Base-by-base conservation (phyloP, 1,140 invertebrate species). In the Gryon sp. region DNA sequence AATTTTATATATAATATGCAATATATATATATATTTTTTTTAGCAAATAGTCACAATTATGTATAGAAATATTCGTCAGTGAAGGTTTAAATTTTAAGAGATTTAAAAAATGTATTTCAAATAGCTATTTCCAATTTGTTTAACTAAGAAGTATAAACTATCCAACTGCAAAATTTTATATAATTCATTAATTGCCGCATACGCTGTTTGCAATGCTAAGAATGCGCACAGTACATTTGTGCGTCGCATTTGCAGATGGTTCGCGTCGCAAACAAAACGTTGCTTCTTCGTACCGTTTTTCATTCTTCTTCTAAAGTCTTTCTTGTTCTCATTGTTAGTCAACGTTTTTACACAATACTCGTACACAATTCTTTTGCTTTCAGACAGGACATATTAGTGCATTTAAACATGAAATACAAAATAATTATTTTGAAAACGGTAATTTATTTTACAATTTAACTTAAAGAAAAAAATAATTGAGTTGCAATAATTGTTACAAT, bases 181-280 rank as follows among this genome's bases (percentile, higher is more conserved):
- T 11, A 34, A 59, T 32, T 32, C 45, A 45, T 59, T 32, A 59
- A 59, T 59, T 19, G 28, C 19, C 11, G 34, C 32, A 15, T 12
- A 18, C 28, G 18, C 26, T 34, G 26, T 59, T 59, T 43, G 11
- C 32, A 45, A 59, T 59, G 55, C 55, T 45, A 59, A 59, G 55
- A 59, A 59, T 45, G 55, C 28, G 38, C 11, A 22, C 9, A 8
- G 38, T 32, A 28, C 55, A 45, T 59, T 59, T 59, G 55, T n/a
- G 55, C 55, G 28, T 59, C 16, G 14, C 55, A 26, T 16, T 45
- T 20, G 55, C 55, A 59, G 55, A 59, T 59, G 52, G 52, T 38
- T 43, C 24, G 19, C 38, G 52, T 43, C 11, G 36, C 38, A 22
- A 57, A 57, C 53, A 57, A 57, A 57, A 57, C 53, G 53, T 43